phyloP scores from a whole-genome alignment of 2,797 vertebrate genomes.

The Sebastiscus tertius region DNA sequence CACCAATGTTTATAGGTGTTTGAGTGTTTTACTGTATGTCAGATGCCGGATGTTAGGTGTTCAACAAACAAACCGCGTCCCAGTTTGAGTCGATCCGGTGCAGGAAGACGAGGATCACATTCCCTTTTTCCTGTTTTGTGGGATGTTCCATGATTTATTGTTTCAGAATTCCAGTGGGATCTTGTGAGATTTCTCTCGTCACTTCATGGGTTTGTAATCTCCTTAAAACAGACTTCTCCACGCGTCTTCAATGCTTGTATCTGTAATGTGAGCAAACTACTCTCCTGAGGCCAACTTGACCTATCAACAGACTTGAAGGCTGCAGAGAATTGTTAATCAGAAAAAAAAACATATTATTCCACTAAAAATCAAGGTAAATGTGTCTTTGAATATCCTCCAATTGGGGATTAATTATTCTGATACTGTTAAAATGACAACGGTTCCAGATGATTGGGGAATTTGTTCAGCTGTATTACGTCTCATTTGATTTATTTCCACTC shows the following conservation, averaged over 20 bases:
- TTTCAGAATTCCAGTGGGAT: slow-evolving; percentile 66
- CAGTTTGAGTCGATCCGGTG: slow-evolving; percentile 29
- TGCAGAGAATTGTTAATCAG: slow-evolving; percentile 1
- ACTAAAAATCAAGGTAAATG: slow-evolving; percentile 12
- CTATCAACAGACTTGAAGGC: slow-evolving; percentile 6
- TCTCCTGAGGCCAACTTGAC: slow-evolving; percentile 35
- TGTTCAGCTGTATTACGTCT: slow-evolving; percentile 22
- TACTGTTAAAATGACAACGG: background rate
- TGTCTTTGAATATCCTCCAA: slow-evolving; percentile 14
- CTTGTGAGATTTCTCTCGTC: slow-evolving; percentile 26
- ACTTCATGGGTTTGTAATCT: slow-evolving; percentile 21
- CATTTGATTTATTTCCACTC: slow-evolving; percentile 4
- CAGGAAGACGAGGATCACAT: slow-evolving; percentile 70
- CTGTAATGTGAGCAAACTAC: slow-evolving; percentile 42
- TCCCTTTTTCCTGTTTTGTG: slow-evolving; percentile 69
- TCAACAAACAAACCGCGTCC: slow-evolving; percentile 29
- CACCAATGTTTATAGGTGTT: slow-evolving; percentile 24
- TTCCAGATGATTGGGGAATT: slow-evolving; percentile 12
- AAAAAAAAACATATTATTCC: slow-evolving; percentile 10
- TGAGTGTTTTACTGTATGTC: slow-evolving; percentile 38
- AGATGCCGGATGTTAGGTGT: slow-evolving; percentile 26
- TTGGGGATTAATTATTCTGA: slow-evolving; percentile 31
- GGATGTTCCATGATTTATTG: slow-evolving; percentile 46
- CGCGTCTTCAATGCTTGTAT: slow-evolving; percentile 20
- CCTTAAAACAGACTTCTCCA: slow-evolving; percentile 10